Conservation (phyloP, 2,797 vertebrate species). For the Melanotaenia parkinsoni region DNA sequence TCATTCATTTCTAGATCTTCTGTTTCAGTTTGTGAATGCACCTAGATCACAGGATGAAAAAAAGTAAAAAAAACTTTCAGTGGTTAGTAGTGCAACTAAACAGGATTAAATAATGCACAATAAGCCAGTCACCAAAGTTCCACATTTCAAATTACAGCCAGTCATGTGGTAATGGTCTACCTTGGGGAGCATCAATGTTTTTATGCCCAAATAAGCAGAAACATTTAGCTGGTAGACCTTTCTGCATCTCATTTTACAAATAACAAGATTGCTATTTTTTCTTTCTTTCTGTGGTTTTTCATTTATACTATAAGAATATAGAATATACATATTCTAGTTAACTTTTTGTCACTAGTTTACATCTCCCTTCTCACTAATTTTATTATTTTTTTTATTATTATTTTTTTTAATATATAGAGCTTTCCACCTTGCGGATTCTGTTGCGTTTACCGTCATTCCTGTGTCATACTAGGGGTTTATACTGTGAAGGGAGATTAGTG, state of each 20-base stretch:
- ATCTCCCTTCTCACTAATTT: no score
- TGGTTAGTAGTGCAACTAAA: neutral
- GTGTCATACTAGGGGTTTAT: no score
- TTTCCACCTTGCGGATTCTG: no score
- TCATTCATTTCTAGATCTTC: neutral
- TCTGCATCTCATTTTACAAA: neutral
- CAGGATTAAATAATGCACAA: neutral
- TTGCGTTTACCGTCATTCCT: no score
- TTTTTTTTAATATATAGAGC: no score
- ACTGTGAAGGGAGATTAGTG: no score
- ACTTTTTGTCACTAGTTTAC: no score
- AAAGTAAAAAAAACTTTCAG: no score
- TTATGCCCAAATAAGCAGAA: neutral
- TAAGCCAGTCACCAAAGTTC: neutral
- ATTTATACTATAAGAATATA: no score
- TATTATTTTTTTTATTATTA: no score
- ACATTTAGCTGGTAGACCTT: neutral
- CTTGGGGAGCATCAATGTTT: neutral
- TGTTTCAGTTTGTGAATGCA: neutral
- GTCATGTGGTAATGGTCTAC: neutral
- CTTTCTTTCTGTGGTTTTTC: no score
- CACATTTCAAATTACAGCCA: neutral
- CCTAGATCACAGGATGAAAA: neutral
- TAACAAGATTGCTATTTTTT: neutral
- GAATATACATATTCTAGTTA: no score